A percentile compares a stretch with the other conserved stretches of the same genome.
Conservation (phyloP, 2,888 invertebrate genomes). For the Cheilosia scutellata region DNA sequence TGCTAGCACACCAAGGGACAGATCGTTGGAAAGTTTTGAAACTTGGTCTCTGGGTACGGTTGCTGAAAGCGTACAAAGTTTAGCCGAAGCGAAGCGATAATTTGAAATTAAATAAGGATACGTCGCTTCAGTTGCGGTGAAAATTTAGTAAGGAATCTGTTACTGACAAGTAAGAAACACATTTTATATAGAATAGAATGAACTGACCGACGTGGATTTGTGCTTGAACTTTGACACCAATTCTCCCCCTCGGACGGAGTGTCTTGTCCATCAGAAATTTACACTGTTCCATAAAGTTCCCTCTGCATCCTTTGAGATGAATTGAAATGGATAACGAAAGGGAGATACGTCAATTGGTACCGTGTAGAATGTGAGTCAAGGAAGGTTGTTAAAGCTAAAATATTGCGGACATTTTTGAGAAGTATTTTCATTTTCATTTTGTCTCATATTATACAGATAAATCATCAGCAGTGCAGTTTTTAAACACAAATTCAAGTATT, state of each 20-base stretch:
- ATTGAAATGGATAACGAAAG: neutral
- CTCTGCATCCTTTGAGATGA: neutral
- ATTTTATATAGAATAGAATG: slow-evolving; percentile 49
- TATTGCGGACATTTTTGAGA: too few species aligned
- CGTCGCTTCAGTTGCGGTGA: slow-evolving; percentile 36
- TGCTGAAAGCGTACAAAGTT: slow-evolving; percentile 22
- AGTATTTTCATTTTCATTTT: too few species aligned
- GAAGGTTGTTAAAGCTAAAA: too few species aligned
- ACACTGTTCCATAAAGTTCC: neutral
- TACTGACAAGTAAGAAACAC: slow-evolving; percentile 24
- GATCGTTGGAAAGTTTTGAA: slow-evolving; percentile 66
- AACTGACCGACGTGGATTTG: slow-evolving; percentile 35
- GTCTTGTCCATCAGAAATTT: neutral
- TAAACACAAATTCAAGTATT: too few species aligned
- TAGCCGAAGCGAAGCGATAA: slow-evolving; percentile 64
- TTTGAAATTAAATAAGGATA: slow-evolving; percentile 73
- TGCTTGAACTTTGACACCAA: slow-evolving; percentile 49
- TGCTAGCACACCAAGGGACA: slow-evolving; percentile 39
- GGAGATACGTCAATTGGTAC: too few species aligned
- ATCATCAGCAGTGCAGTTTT: too few species aligned
- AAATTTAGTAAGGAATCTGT: slow-evolving; percentile 47
- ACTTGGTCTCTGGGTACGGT: slow-evolving; percentile 37
- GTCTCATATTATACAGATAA: too few species aligned
- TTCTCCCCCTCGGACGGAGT: neutral
- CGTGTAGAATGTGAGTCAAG: too few species aligned